Percentiles rank a stretch among this genome's conserved stretches.
phyloP scores from a whole-genome alignment of 2,888 invertebrate genomes.

The Baronia brevicornis region DNA sequence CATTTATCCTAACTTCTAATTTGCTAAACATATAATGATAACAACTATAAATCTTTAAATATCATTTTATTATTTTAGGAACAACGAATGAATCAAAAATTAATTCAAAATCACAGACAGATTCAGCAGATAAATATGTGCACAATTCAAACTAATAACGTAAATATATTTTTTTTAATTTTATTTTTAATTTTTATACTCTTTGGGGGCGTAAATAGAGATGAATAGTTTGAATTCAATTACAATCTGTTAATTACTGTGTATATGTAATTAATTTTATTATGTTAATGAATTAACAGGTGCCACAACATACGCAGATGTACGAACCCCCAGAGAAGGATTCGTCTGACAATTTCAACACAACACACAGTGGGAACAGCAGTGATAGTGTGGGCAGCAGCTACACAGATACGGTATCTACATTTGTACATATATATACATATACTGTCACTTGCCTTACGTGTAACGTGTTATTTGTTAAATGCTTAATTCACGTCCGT shows the following conservation, averaged over 20 bases:
- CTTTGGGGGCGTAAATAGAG: too few species aligned
- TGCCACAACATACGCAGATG: conserved; percentile 21
- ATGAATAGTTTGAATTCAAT: too few species aligned
- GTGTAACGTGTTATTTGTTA: too few species aligned
- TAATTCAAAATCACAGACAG: conserved; percentile 30
- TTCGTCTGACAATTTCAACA: conserved; percentile 41
- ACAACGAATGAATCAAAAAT: conserved; percentile 39
- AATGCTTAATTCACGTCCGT: too few species aligned
- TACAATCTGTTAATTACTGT: too few species aligned
- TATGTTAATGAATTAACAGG: too few species aligned
- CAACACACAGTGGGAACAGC: conserved; percentile 44
- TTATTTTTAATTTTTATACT: conserved; percentile 10
- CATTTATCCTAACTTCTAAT: too few species aligned
- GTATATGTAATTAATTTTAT: too few species aligned
- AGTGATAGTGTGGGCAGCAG: conserved; percentile 39
- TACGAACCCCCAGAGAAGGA: conserved; percentile 55
- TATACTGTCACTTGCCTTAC: too few species aligned
- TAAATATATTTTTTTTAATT: conserved; percentile 28
- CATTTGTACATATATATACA: too few species aligned
- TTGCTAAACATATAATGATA: too few species aligned
- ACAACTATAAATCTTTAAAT: conserved; percentile 9
- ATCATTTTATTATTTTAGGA: conserved; percentile 29
- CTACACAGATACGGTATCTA: conserved; percentile 35
- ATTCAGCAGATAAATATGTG: conserved; percentile 45
- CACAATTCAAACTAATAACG: conserved; percentile 35